phyloP scores from a whole-genome alignment of 1,140 invertebrate genomes.

The Lethrus apterus region DNA sequence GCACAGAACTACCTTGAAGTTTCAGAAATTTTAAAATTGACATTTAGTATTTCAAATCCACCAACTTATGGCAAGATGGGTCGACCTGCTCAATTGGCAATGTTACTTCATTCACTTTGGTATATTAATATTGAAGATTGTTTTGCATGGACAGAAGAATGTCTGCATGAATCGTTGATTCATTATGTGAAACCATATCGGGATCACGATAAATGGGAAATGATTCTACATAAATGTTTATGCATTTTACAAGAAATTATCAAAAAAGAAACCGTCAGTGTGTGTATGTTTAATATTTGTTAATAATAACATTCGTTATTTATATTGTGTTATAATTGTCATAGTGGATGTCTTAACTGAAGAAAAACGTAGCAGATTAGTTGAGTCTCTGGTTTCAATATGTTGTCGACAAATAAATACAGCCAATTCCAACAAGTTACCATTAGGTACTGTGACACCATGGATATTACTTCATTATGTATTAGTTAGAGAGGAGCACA shows the following conservation, averaged over 20 bases:
- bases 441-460: conserved; percentile 63
- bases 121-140: conserved; percentile 53
- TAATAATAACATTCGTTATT: background rate
- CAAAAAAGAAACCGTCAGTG: conserved; percentile 47
- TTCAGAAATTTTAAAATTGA: conserved; percentile 54
- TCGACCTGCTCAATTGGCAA: conserved; percentile 47
- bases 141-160: conserved; percentile 67
- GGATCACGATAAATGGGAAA: conserved; percentile 49
- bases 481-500: conserved; percentile 51
- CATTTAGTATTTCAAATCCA: conserved; percentile 40
- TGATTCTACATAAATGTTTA: conserved; percentile 59
- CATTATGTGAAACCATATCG: conserved; percentile 41
- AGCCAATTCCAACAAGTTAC: conserved; percentile 55
- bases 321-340: background rate
- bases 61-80: conserved; percentile 36
- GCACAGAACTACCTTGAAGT: conserved; percentile 57
- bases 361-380: conserved; percentile 53
- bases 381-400: conserved; percentile 68
- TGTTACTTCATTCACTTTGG: conserved; percentile 69
- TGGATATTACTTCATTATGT: conserved; percentile 80
- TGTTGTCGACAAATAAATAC: conserved; percentile 65
- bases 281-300: conserved; percentile 37
- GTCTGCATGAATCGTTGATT: conserved; percentile 49
- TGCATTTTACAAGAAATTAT: conserved; percentile 60
- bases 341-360: conserved; percentile 46